Evolutionary conservation across 2,888 invertebrate genomes (phyloP).

Genomic region (Cylindroiulus punctatus): DNA sequence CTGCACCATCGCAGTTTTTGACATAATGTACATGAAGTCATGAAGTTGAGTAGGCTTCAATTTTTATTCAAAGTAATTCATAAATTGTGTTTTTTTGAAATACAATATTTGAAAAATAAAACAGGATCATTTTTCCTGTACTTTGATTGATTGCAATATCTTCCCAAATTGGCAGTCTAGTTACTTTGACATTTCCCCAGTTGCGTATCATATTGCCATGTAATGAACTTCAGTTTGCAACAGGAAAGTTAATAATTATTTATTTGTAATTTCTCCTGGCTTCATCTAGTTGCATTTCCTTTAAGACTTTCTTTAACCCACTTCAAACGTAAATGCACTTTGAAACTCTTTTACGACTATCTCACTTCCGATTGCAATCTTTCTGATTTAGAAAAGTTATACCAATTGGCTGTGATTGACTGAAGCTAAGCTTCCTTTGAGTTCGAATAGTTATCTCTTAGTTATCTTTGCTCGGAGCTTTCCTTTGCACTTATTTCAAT

Average conservation of each 20-base stretch:
- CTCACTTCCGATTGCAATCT: background rate
- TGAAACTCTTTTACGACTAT: background rate
- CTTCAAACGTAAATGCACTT: background rate
- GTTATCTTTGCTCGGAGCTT: constrained; percentile 21
- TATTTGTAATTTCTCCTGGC: background rate
- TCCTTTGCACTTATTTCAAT: background rate
- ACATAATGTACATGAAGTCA: too few relatives aligned
- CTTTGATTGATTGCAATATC: background rate
- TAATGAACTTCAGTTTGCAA: background rate
- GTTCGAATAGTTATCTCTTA: background rate
- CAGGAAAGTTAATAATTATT: constrained; percentile 31
- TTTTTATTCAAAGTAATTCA: too few relatives aligned
- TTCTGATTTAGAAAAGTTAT: background rate
- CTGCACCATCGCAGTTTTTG: too few relatives aligned
- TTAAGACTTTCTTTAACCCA: background rate
- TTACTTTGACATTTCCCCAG: background rate
- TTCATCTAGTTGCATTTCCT: background rate
- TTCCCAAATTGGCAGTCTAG: background rate
- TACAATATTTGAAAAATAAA: too few relatives aligned
- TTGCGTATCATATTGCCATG: background rate
- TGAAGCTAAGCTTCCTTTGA: background rate
- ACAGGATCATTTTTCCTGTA: background rate
- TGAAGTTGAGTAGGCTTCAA: too few relatives aligned
- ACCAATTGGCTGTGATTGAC: constrained; percentile 11
- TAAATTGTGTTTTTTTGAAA: too few relatives aligned